Percentiles rank a stretch among this genome's conserved stretches.
Evolutionary conservation across 1,140 invertebrate genomes (phyloP).

Genomic region (Eueides isabella): DNA sequence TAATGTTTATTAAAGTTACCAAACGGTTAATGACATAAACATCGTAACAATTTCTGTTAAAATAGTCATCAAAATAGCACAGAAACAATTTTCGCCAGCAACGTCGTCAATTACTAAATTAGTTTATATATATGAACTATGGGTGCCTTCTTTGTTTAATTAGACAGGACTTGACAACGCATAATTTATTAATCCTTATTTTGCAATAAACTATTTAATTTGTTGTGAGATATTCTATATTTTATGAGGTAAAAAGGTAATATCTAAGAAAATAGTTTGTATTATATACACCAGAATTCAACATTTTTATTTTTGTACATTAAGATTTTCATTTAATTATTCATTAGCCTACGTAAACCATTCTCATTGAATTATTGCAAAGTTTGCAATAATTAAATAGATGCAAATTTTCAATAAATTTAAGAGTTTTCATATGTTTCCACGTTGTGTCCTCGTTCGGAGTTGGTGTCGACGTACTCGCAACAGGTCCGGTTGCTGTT

Average conservation of each 20-base stretch:
- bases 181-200: too few species aligned
- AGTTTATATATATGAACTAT: background rate
- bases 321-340: background rate
- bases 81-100: background rate
- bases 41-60: too few species aligned
- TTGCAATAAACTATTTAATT: background rate
- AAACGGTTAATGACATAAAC: too few species aligned
- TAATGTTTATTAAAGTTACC: too few species aligned
- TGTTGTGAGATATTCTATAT: background rate
- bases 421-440: background rate
- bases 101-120: background rate
- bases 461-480: conserved; percentile 5
- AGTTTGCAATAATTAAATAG: background rate
- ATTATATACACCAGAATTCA: background rate
- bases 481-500: conserved; percentile 11
- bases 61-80: background rate
- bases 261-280: background rate
- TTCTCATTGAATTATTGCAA: background rate
- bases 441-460: conserved; percentile 1
- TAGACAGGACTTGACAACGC: too few species aligned
- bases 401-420: background rate
- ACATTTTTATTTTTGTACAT: background rate
- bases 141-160: background rate
- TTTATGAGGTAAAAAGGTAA: background rate
- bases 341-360: background rate